phyloP scores from a whole-genome alignment of 1,140 invertebrate genomes.

The Luehdorfia chinensis region DNA sequence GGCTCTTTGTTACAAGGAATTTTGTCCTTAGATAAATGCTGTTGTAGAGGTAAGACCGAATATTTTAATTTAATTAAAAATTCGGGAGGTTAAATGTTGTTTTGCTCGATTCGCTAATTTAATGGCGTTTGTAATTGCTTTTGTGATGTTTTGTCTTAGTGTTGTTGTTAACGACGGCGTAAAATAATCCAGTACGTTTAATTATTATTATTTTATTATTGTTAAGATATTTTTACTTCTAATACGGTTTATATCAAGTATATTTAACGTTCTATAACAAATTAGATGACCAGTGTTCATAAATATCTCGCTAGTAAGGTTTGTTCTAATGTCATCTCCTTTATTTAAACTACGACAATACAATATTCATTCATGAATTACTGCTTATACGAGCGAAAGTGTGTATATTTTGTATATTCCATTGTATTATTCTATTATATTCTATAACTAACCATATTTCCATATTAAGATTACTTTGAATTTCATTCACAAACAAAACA shows the following conservation, averaged over 20 bases:
- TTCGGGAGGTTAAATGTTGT: constrained; percentile 32
- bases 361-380: too few species aligned
- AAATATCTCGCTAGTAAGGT: too few species aligned
- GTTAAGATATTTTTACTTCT: background rate
- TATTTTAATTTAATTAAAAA: constrained; percentile 69
- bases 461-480: too few species aligned
- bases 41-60: constrained; percentile 38
- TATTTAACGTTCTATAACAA: too few species aligned
- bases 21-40: constrained; percentile 64
- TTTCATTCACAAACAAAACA: too few species aligned
- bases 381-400: too few species aligned
- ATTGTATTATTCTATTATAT: too few species aligned
- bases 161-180: constrained; percentile 17
- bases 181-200: constrained; percentile 1
- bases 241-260: background rate
- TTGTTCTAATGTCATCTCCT: background rate
- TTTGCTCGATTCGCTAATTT: constrained; percentile 35
- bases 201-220: background rate
- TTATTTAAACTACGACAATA: too few species aligned
- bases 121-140: constrained; percentile 23
- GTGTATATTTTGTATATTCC: too few species aligned
- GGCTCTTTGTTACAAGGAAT: constrained; percentile 57
- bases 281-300: too few species aligned
- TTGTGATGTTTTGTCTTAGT: constrained; percentile 16
- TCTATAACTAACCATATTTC: too few species aligned